Evolutionary conservation across 2,888 invertebrate species (phyloP).

Genomic region (Tetanocera ferruginea): DNA sequence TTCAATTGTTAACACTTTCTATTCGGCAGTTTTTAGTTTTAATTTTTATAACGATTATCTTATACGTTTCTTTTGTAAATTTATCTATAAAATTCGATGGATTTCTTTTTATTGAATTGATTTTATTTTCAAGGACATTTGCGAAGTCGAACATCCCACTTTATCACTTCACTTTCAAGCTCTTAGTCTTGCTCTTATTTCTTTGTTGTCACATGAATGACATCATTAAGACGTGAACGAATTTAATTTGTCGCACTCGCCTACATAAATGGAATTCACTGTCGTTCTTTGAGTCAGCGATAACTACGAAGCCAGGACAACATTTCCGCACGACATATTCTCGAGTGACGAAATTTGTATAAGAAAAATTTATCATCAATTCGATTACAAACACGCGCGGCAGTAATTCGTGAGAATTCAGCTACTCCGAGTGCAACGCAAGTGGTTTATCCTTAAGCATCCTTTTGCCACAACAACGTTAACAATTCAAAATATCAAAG

Average conservation of each 20-base stretch:
- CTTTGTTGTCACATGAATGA: background rate
- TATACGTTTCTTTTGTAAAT: background rate
- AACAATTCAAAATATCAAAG: background rate
- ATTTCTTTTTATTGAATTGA: background rate
- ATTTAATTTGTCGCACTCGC: slow-evolving; percentile 5
- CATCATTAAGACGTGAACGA: slow-evolving; percentile 7
- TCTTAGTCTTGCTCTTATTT: background rate
- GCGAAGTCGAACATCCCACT: background rate
- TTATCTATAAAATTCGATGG: background rate
- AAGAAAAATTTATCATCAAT: slow-evolving; percentile 5
- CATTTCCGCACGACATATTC: slow-evolving; percentile 58
- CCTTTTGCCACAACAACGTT: slow-evolving; percentile 15
- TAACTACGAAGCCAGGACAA: slow-evolving; percentile 48
- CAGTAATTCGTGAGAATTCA: slow-evolving; percentile 1
- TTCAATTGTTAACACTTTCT: background rate
- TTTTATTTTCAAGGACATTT: background rate
- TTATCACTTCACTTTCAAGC: background rate
- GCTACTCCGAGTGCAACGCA: background rate
- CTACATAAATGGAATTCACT: background rate
- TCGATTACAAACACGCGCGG: background rate
- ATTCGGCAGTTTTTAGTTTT: background rate
- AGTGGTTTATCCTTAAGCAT: slow-evolving; percentile 18
- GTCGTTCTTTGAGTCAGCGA: background rate
- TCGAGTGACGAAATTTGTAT: slow-evolving; percentile 39
- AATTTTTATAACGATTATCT: background rate